Percentiles rank a stretch among this genome's conserved stretches.
Conservation (phyloP, 2,113 vertebrate genomes). For the Oryzias celebensis region DNA sequence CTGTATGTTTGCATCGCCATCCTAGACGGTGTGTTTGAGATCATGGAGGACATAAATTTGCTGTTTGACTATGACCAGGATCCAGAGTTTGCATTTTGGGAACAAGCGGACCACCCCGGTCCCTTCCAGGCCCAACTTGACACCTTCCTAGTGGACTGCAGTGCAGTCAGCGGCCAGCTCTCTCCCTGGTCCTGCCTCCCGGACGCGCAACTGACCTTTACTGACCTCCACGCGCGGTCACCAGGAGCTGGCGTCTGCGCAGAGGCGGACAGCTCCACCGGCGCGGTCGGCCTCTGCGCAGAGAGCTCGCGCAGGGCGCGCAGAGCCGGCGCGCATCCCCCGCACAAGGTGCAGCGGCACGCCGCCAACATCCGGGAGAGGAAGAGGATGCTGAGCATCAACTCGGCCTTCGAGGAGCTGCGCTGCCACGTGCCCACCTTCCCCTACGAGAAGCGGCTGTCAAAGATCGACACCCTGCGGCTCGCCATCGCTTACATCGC, state of each 20-base stretch:
- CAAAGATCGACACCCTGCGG: conserved; percentile 81
- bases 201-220: conserved; percentile 63
- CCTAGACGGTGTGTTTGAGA: neutral
- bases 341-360: conserved; percentile 75
- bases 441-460: conserved; percentile 81
- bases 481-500: conserved; percentile 83
- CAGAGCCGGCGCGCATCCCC: conserved; percentile 35
- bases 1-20: neutral
- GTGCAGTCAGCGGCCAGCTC: conserved; percentile 40
- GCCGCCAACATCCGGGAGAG: conserved; percentile 83
- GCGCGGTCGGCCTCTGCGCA: conserved; percentile 61
- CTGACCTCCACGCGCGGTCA: conserved; percentile 61
- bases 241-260: conserved; percentile 60
- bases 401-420: conserved; percentile 79
- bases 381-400: conserved; percentile 80
- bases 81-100: conserved; percentile 75
- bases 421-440: conserved; percentile 81
- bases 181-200: conserved; percentile 62
- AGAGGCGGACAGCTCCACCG: conserved; percentile 29
- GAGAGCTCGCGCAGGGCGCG: conserved; percentile 51
- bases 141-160: conserved; percentile 64
- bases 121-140: conserved; percentile 72
- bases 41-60: conserved; percentile 72
- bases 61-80: conserved; percentile 72
- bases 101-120: conserved; percentile 49